Base-by-base conservation (phyloP, 1,140 invertebrate species). In the Plectrocnemia conspersa region DNA sequence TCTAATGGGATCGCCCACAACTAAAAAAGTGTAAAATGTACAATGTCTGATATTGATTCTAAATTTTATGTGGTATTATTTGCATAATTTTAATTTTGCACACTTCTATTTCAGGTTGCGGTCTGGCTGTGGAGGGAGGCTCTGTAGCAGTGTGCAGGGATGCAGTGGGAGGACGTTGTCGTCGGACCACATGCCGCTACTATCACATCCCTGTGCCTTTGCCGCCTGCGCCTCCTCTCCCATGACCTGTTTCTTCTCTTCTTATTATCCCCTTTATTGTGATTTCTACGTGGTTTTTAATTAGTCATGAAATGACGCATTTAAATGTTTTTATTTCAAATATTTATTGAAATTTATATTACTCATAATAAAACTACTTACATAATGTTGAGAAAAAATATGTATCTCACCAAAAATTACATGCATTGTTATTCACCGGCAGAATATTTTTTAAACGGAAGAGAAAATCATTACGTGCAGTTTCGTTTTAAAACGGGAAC, bases 121-220 rank as follows among this genome's bases (percentile, higher is more conserved):
- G 82, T 72, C 89, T 93, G 80, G 90, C 93, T 82, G 88, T 93
- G 79, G 85, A 85, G 78, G 89, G 92, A 76, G 89, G 90, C 73
- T 85, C 88, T 74, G 91, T 94, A 78, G 90, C 89, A 71, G 91
- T 94, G 66, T 95, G 91, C 78, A 88, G 90, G 71, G 91, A 94
- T 81, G 88, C 89, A 72, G 90, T 88, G 67, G 91, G 90, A 72
- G 90, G 90, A 68, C 84, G 88, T 72, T 93, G 91, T 76, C 81
- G 83, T 66, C 86, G 90, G 71, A 84, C 87, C 71, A 81, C 86
- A 74, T 94, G 91, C 85, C 93, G 92, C 85, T 93, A 89, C 82
- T 91, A 91, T 82, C 88, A 91, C 80, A 89, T 91, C 81, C 89
- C 88, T 66, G 82, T 89, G 73, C 81, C 81, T 64, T 77, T 89